phyloP scores from a whole-genome alignment of 2,113 vertebrate genomes.

The Pterophyllum scalare region DNA sequence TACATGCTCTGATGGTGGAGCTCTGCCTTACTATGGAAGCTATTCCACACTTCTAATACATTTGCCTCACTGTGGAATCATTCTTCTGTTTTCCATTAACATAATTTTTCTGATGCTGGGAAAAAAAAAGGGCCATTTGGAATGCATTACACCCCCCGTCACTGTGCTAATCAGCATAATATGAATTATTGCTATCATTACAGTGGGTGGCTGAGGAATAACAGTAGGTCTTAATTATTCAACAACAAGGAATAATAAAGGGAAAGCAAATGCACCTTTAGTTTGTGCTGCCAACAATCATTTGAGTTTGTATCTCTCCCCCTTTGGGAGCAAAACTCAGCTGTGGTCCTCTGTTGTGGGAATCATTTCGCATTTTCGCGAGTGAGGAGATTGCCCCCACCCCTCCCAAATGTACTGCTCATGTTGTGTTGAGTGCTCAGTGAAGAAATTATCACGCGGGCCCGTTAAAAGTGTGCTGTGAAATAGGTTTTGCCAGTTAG shows the following conservation, averaged over 20 bases:
- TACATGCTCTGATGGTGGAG: constrained; percentile 8
- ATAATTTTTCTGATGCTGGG: constrained; percentile 38
- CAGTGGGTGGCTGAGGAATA: constrained; percentile 57
- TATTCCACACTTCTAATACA: constrained; percentile 21
- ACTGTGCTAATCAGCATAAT: constrained; percentile 66
- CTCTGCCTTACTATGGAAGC: neutral
- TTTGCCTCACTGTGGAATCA: constrained; percentile 32
- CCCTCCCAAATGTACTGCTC: neutral
- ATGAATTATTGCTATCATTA: constrained; percentile 74
- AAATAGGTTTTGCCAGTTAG: neutral
- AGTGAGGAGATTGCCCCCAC: constrained; percentile 27
- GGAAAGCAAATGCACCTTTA: constrained; percentile 60
- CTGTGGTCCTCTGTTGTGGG: neutral
- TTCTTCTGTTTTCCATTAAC: constrained; percentile 20
- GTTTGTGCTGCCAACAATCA: constrained; percentile 55
- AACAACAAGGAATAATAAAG: constrained; percentile 60
- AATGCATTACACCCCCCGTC: constrained; percentile 45
- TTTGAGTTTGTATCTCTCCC: constrained; percentile 37
- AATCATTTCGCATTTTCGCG: constrained; percentile 38
- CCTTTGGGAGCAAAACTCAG: constrained; percentile 5
- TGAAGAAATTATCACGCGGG: constrained; percentile 28
- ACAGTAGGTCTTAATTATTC: constrained; percentile 74
- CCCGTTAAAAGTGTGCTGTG: constrained; percentile 20
- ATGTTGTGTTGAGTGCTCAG: constrained; percentile 5
- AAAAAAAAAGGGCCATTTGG: constrained; percentile 29